Percentiles rank a stretch among this genome's conserved stretches.
phyloP scores from a whole-genome alignment of 2,888 invertebrate genomes.

The Nephrotoma appendiculata region DNA sequence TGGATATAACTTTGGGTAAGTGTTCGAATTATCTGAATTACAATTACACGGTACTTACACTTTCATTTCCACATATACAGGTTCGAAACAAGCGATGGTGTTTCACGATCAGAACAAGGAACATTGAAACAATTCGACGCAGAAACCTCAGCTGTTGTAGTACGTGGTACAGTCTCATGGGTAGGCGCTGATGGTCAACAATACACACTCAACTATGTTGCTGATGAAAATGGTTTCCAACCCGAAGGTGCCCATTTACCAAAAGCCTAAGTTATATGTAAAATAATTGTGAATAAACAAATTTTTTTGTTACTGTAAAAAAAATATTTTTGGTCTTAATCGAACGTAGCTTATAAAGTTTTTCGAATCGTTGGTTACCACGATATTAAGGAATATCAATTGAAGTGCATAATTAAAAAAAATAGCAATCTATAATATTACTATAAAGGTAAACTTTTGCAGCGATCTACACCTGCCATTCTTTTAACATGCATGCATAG shows the following conservation, averaged over 20 bases:
- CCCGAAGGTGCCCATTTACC: not conserved
- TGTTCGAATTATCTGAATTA: not conserved
- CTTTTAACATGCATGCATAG: too few species aligned
- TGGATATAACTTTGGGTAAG: not conserved
- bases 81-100: not conserved
- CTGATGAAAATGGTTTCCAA: not conserved
- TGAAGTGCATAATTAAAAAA: too few species aligned
- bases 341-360: too few species aligned
- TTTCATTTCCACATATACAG: not conserved
- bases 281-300: not conserved
- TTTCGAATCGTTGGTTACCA: too few species aligned
- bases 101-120: not conserved
- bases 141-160: not conserved
- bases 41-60: not conserved
- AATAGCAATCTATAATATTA: too few species aligned
- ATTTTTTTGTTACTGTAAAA: not conserved
- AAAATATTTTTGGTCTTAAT: too few species aligned
- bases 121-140: not conserved
- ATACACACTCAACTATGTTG: not conserved
- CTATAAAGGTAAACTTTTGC: too few species aligned
- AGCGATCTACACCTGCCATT: too few species aligned
- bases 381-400: too few species aligned
- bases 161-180: not conserved
- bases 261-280: conserved; percentile 14
- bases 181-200: not conserved